A percentile compares a stretch with the other conserved stretches of the same genome.
Conservation (phyloP, 1,140 invertebrate species). For the Brachionus plicatilis region DNA sequence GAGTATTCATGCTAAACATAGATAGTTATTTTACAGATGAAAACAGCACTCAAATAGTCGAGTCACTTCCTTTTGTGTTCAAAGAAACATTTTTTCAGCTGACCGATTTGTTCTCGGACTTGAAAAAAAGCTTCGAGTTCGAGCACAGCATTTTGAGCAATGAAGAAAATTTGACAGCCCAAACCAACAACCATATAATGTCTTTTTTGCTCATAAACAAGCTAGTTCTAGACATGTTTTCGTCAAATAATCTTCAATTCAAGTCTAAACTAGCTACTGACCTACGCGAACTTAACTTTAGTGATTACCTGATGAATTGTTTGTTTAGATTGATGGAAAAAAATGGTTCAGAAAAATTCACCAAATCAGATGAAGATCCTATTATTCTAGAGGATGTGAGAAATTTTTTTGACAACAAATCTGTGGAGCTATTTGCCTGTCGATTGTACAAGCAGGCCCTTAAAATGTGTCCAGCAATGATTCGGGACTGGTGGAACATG, state of each 20-base stretch:
- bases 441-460: constrained; percentile 64
- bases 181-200: constrained; percentile 27
- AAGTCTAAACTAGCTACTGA: constrained; percentile 13
- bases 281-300: background rate
- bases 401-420: background rate
- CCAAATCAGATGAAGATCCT: background rate
- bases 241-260: background rate
- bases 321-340: constrained; percentile 33
- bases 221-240: constrained; percentile 9
- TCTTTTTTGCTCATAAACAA: constrained; percentile 6
- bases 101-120: constrained; percentile 19
- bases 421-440: constrained; percentile 62
- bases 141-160: constrained; percentile 3
- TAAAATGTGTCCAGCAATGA: constrained; percentile 67
- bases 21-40: constrained; percentile 42
- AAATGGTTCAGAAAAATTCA: background rate
- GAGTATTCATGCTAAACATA: constrained; percentile 41
- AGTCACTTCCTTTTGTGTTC: background rate
- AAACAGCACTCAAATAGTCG: background rate
- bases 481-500: constrained; percentile 72
- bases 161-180: background rate
- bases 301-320: constrained; percentile 23
- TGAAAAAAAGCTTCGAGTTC: constrained; percentile 1
- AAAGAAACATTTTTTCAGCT: background rate
- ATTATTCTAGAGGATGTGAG: background rate